Percentiles rank a stretch among this genome's conserved stretches.
Evolutionary conservation across 2,113 vertebrate genomes (phyloP).

Genomic region (Caranx melampygus): DNA sequence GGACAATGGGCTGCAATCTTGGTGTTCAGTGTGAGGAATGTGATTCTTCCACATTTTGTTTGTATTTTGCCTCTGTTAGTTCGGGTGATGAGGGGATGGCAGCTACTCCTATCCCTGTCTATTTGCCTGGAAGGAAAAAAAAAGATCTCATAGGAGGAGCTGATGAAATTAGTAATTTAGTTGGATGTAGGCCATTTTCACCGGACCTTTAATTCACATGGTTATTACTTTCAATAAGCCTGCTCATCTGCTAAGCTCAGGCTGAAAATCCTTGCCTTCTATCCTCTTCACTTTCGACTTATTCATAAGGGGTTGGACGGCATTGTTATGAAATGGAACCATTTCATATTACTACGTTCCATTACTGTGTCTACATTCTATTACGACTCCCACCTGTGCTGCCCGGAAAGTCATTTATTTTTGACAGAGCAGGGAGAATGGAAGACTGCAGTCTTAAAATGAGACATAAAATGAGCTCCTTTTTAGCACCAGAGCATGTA

Average conservation of each 20-base stretch:
- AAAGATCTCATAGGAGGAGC: constrained; percentile 87
- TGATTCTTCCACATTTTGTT: background rate
- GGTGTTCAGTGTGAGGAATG: background rate
- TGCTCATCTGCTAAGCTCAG: constrained; percentile 47
- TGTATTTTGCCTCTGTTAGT: constrained; percentile 24
- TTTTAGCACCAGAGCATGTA: constrained; percentile 13
- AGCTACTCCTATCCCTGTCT: constrained; percentile 88
- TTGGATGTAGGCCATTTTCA: constrained; percentile 46
- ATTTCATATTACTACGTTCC: constrained; percentile 52
- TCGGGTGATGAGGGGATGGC: constrained; percentile 50
- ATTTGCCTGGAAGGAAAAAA: constrained; percentile 78
- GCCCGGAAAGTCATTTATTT: constrained; percentile 57
- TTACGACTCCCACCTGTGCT: constrained; percentile 60
- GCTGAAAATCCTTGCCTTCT: constrained; percentile 36
- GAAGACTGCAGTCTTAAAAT: constrained; percentile 34
- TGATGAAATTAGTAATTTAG: constrained; percentile 86
- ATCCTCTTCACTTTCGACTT: constrained; percentile 42
- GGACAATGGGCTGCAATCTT: background rate
- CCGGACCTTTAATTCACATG: constrained; percentile 49
- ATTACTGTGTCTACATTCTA: constrained; percentile 61
- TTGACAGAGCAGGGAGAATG: constrained; percentile 29
- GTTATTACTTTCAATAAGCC: constrained; percentile 65
- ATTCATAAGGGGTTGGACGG: constrained; percentile 42
- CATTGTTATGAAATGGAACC: constrained; percentile 64
- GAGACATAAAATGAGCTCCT: constrained; percentile 47